phyloP scores from a whole-genome alignment of 2,113 vertebrate genomes.

The Eptesicus fuscus region DNA sequence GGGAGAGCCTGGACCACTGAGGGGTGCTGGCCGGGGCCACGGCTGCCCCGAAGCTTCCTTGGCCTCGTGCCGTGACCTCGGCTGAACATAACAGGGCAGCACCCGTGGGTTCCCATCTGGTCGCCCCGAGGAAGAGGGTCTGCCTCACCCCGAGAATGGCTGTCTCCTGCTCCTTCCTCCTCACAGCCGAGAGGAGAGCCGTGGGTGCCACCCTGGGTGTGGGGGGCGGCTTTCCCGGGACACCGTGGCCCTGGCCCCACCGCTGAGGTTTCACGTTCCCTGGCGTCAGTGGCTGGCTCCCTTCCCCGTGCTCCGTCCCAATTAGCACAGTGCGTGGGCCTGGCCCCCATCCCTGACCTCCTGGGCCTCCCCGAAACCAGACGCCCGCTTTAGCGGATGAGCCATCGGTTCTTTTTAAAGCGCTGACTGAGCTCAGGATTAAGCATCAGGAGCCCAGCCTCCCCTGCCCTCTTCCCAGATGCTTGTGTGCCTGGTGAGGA shows the following conservation, averaged over 20 bases:
- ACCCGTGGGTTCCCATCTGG: not conserved
- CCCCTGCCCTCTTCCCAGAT: not conserved
- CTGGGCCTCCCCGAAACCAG: not conserved
- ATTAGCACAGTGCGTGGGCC: not conserved
- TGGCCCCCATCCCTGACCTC: not conserved
- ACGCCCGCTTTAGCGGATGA: not conserved
- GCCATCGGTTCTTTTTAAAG: conserved; percentile 70
- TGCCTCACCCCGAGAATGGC: not conserved
- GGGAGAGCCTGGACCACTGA: not conserved
- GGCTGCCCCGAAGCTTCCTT: not conserved
- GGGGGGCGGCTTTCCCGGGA: not conserved
- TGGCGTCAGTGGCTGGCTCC: not conserved
- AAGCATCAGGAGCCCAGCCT: not conserved
- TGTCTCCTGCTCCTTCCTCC: not conserved
- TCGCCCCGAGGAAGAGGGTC: not conserved
- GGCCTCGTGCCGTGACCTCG: not conserved
- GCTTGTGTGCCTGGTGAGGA: not conserved
- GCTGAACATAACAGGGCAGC: not conserved
- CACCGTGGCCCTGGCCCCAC: not conserved
- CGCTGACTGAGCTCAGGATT: conserved; percentile 59
- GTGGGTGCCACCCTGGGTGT: not conserved
- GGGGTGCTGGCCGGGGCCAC: not conserved
- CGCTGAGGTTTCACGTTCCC: not conserved
- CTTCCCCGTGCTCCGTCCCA: not conserved
- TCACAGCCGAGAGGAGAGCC: not conserved